Evolutionary conservation across 2,888 invertebrate species (phyloP).

Genomic region (Psococerastis gibbosa): DNA sequence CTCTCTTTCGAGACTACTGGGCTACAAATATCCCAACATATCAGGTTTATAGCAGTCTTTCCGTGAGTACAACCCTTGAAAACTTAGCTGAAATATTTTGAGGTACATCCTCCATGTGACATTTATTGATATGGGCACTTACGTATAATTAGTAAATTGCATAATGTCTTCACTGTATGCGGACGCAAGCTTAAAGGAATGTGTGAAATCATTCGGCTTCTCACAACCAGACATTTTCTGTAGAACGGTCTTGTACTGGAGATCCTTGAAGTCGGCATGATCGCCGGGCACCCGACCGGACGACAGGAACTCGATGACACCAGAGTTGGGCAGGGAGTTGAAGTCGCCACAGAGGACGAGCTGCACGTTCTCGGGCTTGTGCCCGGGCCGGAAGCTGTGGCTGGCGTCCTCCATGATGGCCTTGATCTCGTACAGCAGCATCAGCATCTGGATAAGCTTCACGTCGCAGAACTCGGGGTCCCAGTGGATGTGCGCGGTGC

Average conservation of each 20-base stretch:
- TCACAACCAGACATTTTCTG: conserved; percentile 77
- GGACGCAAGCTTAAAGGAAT: conserved; percentile 88
- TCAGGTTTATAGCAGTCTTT: too few relatives aligned
- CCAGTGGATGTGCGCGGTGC: conserved; percentile 99
- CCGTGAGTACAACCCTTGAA: too few relatives aligned
- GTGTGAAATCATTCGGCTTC: conserved; percentile 74
- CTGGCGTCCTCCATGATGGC: conserved; percentile 72
- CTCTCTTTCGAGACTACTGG: too few relatives aligned
- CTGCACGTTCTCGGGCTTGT: conserved; percentile 65
- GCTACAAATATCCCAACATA: too few relatives aligned
- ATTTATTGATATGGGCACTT: too few relatives aligned
- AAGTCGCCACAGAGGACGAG: conserved; percentile 92
- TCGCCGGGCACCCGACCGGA: conserved; percentile 76
- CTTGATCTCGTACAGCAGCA: conserved; percentile 88
- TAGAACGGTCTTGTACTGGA: conserved; percentile 79
- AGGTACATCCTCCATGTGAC: too few relatives aligned
- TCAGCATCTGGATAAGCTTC: conserved; percentile 98
- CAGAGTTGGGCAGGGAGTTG: conserved; percentile 94
- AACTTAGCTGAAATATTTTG: too few relatives aligned
- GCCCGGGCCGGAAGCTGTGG: conserved; percentile 52
- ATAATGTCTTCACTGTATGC: conserved; percentile 92
- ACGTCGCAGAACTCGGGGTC: conserved; percentile 99
- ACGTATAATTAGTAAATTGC: conserved; percentile 98
- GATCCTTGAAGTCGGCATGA: conserved; percentile 92
- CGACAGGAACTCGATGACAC: conserved; percentile 89